Evolutionary conservation across 2,888 invertebrate genomes (phyloP).

Genomic region (Dryomyza anilis): DNA sequence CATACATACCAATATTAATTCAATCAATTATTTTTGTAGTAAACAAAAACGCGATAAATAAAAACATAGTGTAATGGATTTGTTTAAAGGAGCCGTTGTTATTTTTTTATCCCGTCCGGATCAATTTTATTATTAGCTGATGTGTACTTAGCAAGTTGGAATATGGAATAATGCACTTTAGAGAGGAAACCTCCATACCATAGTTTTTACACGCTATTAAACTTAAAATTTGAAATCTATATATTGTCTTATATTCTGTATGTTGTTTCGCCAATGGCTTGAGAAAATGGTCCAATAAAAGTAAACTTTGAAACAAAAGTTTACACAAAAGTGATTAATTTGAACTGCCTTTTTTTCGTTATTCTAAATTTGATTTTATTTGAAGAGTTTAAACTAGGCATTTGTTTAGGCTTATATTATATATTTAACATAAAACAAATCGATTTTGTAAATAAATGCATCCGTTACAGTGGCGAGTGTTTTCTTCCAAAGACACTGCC

Average conservation of each 20-base stretch:
- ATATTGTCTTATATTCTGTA: too few species aligned
- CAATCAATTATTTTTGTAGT: constrained; percentile 47
- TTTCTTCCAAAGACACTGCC: not conserved
- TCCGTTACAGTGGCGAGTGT: constrained; percentile 39
- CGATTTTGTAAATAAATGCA: constrained; percentile 46
- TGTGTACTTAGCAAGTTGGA: too few species aligned
- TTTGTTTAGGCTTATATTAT: not conserved
- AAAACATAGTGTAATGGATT: constrained; percentile 29
- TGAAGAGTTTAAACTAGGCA: not conserved
- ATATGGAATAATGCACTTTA: too few species aligned
- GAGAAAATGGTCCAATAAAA: too few species aligned
- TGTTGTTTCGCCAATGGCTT: too few species aligned
- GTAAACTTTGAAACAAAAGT: not conserved
- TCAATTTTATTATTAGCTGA: too few species aligned
- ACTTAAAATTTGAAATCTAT: too few species aligned
- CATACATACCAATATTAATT: too few species aligned
- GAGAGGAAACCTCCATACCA: too few species aligned
- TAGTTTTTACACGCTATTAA: too few species aligned
- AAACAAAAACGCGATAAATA: constrained; percentile 54
- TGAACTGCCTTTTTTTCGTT: too few species aligned
- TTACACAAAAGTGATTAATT: not conserved
- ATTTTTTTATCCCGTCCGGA: too few species aligned
- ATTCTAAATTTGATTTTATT: not conserved
- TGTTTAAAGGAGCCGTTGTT: constrained; percentile 14
- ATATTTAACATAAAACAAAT: constrained; percentile 11